phyloP scores from a whole-genome alignment of 2,888 invertebrate species.

The Lasioglossum zephyrum region DNA sequence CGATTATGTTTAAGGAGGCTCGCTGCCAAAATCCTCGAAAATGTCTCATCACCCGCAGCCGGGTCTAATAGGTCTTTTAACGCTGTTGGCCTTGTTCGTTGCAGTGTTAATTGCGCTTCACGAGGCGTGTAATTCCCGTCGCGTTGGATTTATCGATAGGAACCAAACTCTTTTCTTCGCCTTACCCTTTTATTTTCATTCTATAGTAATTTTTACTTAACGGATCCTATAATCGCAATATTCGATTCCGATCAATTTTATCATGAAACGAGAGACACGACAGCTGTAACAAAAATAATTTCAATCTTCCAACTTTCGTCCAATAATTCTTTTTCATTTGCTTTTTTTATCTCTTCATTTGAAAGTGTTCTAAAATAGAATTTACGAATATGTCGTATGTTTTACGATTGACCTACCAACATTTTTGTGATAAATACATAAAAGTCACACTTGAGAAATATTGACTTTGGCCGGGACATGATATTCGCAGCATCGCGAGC shows the following conservation, averaged over 20 bases:
- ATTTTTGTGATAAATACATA: background rate
- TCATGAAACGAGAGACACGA: background rate
- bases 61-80: conserved; percentile 52
- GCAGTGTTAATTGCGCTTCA: conserved; percentile 45
- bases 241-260: background rate
- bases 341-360: too few species aligned
- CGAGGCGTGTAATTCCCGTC: conserved; percentile 52
- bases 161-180: background rate
- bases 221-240: background rate
- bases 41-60: conserved; percentile 32
- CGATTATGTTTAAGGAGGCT: conserved; percentile 33
- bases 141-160: conserved; percentile 58
- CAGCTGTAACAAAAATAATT: background rate
- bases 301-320: background rate
- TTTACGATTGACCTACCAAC: background rate
- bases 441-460: background rate
- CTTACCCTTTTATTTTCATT: background rate
- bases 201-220: background rate
- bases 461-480: background rate
- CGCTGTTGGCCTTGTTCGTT: conserved; percentile 40
- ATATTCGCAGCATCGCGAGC: background rate
- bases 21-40: conserved; percentile 38
- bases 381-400: background rate
- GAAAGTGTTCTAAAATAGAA: background rate
- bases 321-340: background rate